Base-by-base conservation (phyloP, 2,113 vertebrate species). In the Actenoides lindsayi region DNA sequence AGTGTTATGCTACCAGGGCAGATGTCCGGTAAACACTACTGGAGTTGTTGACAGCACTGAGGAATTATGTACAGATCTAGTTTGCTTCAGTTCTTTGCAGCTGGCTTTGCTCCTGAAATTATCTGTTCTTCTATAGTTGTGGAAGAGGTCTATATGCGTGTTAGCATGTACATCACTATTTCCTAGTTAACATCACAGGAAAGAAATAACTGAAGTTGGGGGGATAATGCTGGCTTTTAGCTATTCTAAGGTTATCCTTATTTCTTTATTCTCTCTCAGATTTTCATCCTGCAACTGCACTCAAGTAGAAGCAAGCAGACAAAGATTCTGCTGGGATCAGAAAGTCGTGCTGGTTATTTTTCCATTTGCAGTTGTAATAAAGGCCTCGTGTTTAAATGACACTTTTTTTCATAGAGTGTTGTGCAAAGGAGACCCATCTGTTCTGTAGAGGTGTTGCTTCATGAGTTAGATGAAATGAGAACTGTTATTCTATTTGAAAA, bases 301-400 rank as follows among this genome's bases (percentile, higher is more conserved):
- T 42, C 33, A 51, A 31, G 44, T 42, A 86, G 62, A 89, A 89
- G 39, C 30, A 91, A 69, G 54, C 73, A 90, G 70, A 65, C 67
- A 87, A 60, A 65, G 63, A 73, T 92, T 89, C 56, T 87, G n/a
- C 67, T 87, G 85, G 31, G 57, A 93, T 90, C 71, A 92, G 53
- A 93, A 91, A 78, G 13, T 46, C 51, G 13, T 35, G 27, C 42
- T 78, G 76, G 75, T 78, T 91, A 67, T 78, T 93, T 90, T 87
- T 89, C 64, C 50, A 28, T 87, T 51, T 92, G 65, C 48, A 86
- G 67, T 87, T 75, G 71, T 71, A 81, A 86, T 64, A 95, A 86
- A 95, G 74, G 69, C 69, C 28, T 93, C 10, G 6, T 73, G 65
- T 86, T 96, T 93, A 95, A 95, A 82, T 90, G 94, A 83, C 84